These are phyloP conservation scores for Catostomus latipinnis DNA, from an alignment of 2,797 vertebrate species.

Conservation along the genomic window DNA sequence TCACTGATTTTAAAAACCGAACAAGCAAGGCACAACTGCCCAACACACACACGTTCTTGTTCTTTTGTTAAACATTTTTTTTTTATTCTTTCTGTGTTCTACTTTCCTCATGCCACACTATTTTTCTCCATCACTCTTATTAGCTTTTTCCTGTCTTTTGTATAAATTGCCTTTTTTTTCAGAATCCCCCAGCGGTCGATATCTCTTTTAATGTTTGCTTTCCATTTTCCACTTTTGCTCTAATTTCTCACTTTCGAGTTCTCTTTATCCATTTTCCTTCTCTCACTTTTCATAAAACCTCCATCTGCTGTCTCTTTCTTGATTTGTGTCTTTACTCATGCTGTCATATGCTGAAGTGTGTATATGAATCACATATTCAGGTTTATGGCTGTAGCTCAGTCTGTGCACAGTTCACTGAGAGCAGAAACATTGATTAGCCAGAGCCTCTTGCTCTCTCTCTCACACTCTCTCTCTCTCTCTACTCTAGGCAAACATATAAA, in stretches of 20 bases:
- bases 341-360: slow-evolving; percentile 25
- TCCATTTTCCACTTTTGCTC: slow-evolving; percentile 3
- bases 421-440: slow-evolving; percentile 1
- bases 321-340: slow-evolving; percentile 33
- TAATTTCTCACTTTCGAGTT: slow-evolving; percentile 5
- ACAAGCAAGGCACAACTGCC: slow-evolving; percentile 18
- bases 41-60: slow-evolving; percentile 27
- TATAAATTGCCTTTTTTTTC: no score
- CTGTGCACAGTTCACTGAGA: neutral
- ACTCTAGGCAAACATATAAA: slow-evolving; percentile 45
- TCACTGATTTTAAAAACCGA: slow-evolving; percentile 56
- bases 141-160: no score
- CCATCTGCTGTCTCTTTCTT: slow-evolving; percentile 32
- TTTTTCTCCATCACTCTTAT: no score
- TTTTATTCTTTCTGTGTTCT: no score
- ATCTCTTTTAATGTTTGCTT: neutral
- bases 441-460: slow-evolving; percentile 47
- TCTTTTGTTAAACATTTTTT: no score
- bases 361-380: slow-evolving; percentile 11
- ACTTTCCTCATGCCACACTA: no score
- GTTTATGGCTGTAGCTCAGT: slow-evolving; percentile 2
- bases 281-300: slow-evolving; percentile 59
- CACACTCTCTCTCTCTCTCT: slow-evolving; percentile 30
- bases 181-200: neutral
- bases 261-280: slow-evolving; percentile 24